Evolutionary conservation across 2,797 vertebrate genomes (phyloP).

Genomic region (Threskiornis aethiopicus): DNA sequence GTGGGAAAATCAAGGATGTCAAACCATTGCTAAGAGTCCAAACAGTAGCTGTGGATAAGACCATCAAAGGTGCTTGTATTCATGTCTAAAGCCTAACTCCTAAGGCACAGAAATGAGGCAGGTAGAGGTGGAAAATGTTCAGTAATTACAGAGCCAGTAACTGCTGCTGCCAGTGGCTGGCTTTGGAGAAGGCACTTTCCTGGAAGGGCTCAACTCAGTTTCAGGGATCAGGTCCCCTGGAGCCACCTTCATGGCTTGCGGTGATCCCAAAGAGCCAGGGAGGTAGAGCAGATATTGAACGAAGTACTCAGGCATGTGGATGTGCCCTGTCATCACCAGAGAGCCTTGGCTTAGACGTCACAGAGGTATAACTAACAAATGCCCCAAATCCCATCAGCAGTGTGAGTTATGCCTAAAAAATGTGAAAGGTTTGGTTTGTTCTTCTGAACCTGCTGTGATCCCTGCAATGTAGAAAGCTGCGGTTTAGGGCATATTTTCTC

Average conservation of each 20-base stretch:
- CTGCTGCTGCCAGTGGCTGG: neutral
- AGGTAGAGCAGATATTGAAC: neutral
- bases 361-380: neutral
- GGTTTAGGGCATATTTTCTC: neutral
- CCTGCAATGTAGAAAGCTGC: neutral
- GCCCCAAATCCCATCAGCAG: neutral
- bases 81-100: neutral
- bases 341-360: neutral
- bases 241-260: neutral
- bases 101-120: neutral
- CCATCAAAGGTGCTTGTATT: neutral
- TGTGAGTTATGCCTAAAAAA: neutral
- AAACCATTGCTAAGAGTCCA: neutral
- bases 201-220: neutral
- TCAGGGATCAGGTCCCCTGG: neutral
- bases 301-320: neutral
- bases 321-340: neutral
- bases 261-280: neutral
- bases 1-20: neutral
- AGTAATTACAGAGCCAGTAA: neutral
- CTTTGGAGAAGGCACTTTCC: neutral
- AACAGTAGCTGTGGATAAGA: neutral
- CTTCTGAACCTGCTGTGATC: neutral
- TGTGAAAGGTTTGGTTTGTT: neutral
- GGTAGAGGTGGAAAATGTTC: neutral